phyloP scores from a whole-genome alignment of 2,888 invertebrate species.

The Megalurothrips usitatus region DNA sequence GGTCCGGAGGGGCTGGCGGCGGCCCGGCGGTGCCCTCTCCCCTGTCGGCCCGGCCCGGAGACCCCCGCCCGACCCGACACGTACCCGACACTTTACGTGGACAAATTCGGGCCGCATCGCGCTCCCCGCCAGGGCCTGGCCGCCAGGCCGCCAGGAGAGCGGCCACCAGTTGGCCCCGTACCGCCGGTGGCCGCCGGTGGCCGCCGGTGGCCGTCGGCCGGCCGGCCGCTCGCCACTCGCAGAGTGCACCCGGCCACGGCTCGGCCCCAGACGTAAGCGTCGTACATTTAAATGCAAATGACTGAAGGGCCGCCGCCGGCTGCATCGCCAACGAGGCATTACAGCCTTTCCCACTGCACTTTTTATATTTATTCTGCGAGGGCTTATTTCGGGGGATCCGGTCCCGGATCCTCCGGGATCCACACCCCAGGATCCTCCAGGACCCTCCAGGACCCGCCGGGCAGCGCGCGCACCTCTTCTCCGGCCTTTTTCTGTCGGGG shows the following conservation, averaged over 20 bases:
- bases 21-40: too few relatives aligned
- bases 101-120: not conserved
- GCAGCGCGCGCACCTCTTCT: not conserved
- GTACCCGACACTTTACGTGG: too few relatives aligned
- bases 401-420: too few relatives aligned
- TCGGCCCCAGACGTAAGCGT: not conserved
- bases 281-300: not conserved
- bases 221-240: not conserved
- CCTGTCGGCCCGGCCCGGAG: too few relatives aligned
- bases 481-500: too few relatives aligned
- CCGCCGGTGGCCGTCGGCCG: too few relatives aligned
- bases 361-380: not conserved
- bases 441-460: too few relatives aligned
- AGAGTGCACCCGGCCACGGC: not conserved
- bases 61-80: too few relatives aligned
- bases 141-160: not conserved
- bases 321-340: not conserved
- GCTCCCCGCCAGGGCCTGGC: not conserved
- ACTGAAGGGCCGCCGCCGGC: not conserved
- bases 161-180: not conserved
- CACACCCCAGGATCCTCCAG: not conserved
- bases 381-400: not conserved
- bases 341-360: not conserved
- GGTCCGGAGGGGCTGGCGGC: too few relatives aligned
- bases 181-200: too few relatives aligned